Conservation (phyloP, 2,113 vertebrate genomes). For the Sterrhoptilus dennistouni region DNA sequence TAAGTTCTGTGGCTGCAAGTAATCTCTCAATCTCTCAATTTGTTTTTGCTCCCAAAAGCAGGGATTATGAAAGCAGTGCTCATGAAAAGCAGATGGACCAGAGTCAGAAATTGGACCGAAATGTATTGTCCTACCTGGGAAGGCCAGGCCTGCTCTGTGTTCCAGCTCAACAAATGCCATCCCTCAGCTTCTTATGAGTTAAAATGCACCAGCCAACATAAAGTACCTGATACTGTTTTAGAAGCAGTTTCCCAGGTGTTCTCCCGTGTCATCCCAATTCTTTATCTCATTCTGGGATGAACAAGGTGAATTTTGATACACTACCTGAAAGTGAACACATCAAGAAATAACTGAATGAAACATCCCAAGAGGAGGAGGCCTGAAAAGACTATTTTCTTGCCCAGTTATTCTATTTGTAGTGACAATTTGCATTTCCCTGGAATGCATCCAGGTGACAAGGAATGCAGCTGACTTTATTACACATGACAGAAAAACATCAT, state of each 20-base stretch:
- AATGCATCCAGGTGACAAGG: conserved; percentile 13
- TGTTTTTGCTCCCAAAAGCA: neutral
- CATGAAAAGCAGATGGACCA: neutral
- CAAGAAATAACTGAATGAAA: neutral
- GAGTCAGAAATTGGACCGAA: neutral
- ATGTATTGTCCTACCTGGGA: neutral
- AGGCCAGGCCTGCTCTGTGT: neutral
- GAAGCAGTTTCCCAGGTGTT: neutral
- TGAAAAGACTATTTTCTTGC: conserved; percentile 7
- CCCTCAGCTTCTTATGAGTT: neutral
- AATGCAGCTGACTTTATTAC: conserved; percentile 24
- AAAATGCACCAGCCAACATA: neutral
- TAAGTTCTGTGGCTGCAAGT: neutral
- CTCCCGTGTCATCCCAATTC: neutral
- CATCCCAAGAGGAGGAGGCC: neutral
- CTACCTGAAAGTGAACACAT: neutral
- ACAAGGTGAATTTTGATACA: neutral
- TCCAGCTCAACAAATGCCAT: neutral
- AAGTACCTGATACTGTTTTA: neutral
- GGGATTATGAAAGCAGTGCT: neutral
- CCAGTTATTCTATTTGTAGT: conserved; percentile 29
- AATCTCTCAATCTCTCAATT: neutral
- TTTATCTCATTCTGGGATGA: neutral
- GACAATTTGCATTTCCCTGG: conserved; percentile 40
- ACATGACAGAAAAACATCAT: conserved; percentile 36